A percentile compares a stretch with the other conserved stretches of the same genome.
Conservation (phyloP, 2,797 vertebrate genomes). For the Sitta carolinensis region DNA sequence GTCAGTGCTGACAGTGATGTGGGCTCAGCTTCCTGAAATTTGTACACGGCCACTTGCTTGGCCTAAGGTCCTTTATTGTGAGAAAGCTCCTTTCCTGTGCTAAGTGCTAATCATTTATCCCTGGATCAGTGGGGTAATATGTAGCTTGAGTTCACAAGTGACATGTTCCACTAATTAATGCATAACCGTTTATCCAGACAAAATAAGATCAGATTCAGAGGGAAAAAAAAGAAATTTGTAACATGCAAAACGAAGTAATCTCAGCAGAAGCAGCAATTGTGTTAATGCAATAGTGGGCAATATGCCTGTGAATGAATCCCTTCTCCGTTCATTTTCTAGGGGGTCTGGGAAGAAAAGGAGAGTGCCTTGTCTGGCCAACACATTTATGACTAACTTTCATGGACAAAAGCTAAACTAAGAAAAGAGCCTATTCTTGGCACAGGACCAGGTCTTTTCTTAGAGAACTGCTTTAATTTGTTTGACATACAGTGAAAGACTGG, state of each 20-base stretch:
- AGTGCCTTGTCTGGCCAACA: not conserved
- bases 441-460: not conserved
- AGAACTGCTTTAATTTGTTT: conserved; percentile 44
- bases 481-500: conserved; percentile 24
- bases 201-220: not conserved
- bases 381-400: conserved; percentile 19
- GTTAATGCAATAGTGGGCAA: not conserved
- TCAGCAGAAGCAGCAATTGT: not conserved
- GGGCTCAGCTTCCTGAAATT: not conserved
- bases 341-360: not conserved
- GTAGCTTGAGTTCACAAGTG: not conserved
- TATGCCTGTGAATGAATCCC: not conserved
- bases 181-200: not conserved
- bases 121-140: not conserved
- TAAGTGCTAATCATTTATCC: not conserved
- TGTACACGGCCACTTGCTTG: not conserved
- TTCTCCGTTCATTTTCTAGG: not conserved
- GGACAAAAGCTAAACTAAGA: conserved; percentile 29
- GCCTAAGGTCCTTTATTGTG: not conserved
- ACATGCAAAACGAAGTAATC: not conserved
- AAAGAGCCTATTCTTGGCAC: conserved; percentile 3
- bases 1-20: not conserved
- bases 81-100: not conserved
- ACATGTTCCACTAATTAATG: not conserved
- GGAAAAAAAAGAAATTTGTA: not conserved